A percentile compares a stretch with the other conserved stretches of the same genome.
Conservation (phyloP, 2,797 vertebrate species). For the Malacoraja senta region DNA sequence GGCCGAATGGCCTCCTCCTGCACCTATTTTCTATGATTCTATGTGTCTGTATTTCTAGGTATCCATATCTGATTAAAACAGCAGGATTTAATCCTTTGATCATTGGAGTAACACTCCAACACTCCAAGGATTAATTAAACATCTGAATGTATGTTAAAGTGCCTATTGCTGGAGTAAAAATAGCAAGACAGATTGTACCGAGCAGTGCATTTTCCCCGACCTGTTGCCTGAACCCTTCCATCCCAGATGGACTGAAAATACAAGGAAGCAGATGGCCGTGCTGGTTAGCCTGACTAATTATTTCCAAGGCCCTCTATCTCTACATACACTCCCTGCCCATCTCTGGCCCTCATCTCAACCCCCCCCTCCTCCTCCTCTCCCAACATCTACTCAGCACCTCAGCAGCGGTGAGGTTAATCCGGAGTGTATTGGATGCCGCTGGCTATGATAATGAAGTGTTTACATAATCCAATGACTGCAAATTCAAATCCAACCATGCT, state of each 20-base stretch:
- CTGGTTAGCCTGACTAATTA: background rate
- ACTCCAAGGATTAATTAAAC: conserved; percentile 11
- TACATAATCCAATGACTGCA: background rate
- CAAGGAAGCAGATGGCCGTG: background rate
- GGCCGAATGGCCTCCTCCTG: too few species aligned
- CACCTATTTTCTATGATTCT: too few species aligned
- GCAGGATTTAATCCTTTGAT: background rate
- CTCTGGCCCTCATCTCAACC: too few species aligned
- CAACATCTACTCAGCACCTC: too few species aligned
- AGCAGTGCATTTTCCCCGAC: background rate
- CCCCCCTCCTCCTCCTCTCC: background rate
- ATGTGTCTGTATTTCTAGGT: too few species aligned
- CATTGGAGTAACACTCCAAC: background rate
- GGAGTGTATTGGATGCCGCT: too few species aligned
- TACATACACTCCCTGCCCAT: background rate
- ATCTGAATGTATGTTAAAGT: background rate
- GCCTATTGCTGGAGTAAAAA: conserved; percentile 2
- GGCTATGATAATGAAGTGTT: too few species aligned
- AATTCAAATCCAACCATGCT: background rate
- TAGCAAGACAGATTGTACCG: background rate
- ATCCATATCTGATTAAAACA: background rate
- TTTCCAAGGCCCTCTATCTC: background rate
- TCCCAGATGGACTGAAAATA: conserved; percentile 2
- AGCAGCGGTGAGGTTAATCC: background rate
- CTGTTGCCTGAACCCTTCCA: background rate